Evolutionary conservation across 2,797 vertebrate genomes (phyloP), one percentile per base, ranked within the genome.

Genomic region (Clamator glandarius): DNA sequence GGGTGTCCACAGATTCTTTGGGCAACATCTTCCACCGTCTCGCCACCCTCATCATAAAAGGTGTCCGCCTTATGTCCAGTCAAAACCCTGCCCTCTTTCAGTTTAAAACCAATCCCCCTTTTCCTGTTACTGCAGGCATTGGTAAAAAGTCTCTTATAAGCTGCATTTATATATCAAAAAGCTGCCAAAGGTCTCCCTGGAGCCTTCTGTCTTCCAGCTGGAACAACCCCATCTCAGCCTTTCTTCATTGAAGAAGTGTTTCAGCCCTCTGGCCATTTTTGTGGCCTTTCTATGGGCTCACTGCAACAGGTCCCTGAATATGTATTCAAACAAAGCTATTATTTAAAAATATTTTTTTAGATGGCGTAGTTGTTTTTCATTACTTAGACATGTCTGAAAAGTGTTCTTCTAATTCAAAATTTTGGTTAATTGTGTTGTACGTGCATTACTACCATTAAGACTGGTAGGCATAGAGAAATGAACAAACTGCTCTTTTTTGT

Each of bases 121-220:
- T 69, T 70, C 9, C 31, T 81, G 36, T 66, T 19, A 9, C n/a
- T 48, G 35, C 12, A 41, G 2, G 6, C 26, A 9, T 54, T 61
- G 35, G 26, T 68, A n/a, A 44, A 62, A 74, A n/a, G 16, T 35
- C 29, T 54, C n/a, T 46, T 61, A 11, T 15, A 33, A 50, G 15
- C 11, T 7, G 2, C 28, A 3, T 44, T 51, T 68, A n/a, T 44
- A 6, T 57, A 39, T 31, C 4, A 1, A 33, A 50, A 67, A 24
- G 21, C 18, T 1, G 5, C 23, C 11, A 0, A 66, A 76, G 15
- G 12, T 67, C 6, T 77, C 17, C 20, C 4, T 3, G 6, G 11
- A 67, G n/a, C 17, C 11, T 33, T 74, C 9, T 69, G 10, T 84
- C 89, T 33, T 64, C 13, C 8, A 54, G 13, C 8, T 23, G 46